Evolutionary conservation across 2,113 vertebrate genomes (phyloP), one percentile per base, ranked within the genome.

Genomic region (Pedetes capensis): DNA sequence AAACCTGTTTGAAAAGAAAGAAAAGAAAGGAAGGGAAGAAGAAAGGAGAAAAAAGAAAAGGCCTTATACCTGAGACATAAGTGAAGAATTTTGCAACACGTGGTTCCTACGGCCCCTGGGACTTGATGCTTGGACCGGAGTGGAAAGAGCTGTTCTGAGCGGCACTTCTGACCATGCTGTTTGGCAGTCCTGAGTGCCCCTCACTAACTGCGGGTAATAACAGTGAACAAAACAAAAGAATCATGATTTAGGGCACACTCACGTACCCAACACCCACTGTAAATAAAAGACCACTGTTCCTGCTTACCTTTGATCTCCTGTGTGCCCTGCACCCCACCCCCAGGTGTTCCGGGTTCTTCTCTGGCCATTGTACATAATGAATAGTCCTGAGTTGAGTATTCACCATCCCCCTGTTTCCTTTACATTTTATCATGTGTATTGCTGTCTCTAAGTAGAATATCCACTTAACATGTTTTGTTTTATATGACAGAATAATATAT

Each of bases 21-120:
- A 81, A 12, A n/a, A n/a, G n/a, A n/a, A n/a, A n/a, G n/a, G n/a
- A n/a, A n/a, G n/a, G n/a, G n/a, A n/a, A n/a, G n/a, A n/a, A n/a
- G n/a, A n/a, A n/a, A n/a, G n/a, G n/a, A n/a, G n/a, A n/a, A n/a
- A n/a, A n/a, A n/a, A n/a, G n/a, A 34, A 9, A 47, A 71, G 91
- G 44, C 13, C 25, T 72, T 76, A 39, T 44, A 87, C 22, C 49
- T 68, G 39, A 59, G 39, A 32, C 39, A 18, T 42, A n/a, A 42
- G 3, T 1, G 18, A n/a, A 90, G 53, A 66, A 29, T 57, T 27
- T 14, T 57, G 71, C 11, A 2, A 32, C 57, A 9, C 1, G 8
- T 34, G 22, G 16, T 25, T 66, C 34, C 71, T 1, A 16, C 71
- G 32, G 18, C 17, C 17, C 0, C 0, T 23, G 37, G 1, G 57